A percentile compares a stretch with the other conserved stretches of the same genome.
phyloP scores from a whole-genome alignment of 2,113 vertebrate species.

The Myanophis thanlyinensis region DNA sequence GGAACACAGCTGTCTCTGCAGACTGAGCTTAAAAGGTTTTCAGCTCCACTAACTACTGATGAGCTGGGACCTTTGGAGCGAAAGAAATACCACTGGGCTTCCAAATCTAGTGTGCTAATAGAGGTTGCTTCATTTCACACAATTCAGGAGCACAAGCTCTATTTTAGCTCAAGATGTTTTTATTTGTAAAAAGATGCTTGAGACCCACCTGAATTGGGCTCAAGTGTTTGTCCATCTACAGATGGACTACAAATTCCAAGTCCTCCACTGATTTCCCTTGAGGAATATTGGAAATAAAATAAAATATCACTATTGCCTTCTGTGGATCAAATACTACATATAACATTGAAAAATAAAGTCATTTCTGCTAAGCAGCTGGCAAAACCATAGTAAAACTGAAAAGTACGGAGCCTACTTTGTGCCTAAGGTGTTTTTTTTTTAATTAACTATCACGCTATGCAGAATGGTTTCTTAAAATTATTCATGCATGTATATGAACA shows the following conservation, averaged over 20 bases:
- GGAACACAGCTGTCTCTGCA: neutral
- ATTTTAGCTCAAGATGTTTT: neutral
- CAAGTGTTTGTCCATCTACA: neutral
- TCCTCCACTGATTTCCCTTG: neutral
- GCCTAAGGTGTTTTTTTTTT: neutral
- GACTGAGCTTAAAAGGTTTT: constrained; percentile 8
- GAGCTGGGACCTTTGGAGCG: neutral
- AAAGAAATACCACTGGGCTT: neutral
- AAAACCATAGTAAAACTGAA: neutral
- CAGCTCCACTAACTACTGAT: constrained; percentile 3
- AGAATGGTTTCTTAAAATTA: neutral
- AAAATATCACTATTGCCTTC: neutral
- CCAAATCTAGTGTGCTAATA: neutral
- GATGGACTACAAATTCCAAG: neutral
- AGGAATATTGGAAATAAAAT: neutral
- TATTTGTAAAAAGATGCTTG: neutral
- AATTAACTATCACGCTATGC: neutral
- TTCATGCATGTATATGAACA: neutral
- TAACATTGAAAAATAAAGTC: neutral
- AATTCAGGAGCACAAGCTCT: too few relatives aligned
- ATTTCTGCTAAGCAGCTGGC: neutral
- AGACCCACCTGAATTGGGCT: neutral
- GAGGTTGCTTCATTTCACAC: neutral
- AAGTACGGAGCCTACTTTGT: neutral
- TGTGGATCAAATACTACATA: neutral